A percentile compares a stretch with the other conserved stretches of the same genome.
phyloP scores from a whole-genome alignment of 2,888 invertebrate species.

The Capitulum mitella region DNA sequence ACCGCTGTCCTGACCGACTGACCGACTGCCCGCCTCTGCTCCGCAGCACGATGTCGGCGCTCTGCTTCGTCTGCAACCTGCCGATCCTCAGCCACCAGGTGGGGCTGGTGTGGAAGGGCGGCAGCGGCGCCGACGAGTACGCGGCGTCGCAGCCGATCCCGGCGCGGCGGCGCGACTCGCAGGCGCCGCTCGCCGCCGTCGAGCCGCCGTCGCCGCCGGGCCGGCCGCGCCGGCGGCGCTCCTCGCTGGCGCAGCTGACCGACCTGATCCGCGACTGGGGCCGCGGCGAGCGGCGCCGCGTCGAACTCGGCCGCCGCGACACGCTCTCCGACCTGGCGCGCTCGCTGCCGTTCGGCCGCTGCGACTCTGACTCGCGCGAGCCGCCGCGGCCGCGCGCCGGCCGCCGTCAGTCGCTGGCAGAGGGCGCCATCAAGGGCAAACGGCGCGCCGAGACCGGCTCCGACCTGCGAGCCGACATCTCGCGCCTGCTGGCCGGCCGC shows the following conservation, averaged over 20 bases:
- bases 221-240: conserved; percentile 59
- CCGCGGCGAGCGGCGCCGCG: conserved; percentile 33
- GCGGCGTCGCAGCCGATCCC: conserved; percentile 33
- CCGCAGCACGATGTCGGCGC: conserved; percentile 36
- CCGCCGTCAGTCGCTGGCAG: conserved; percentile 34
- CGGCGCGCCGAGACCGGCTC: conserved; percentile 23
- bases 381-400: not conserved
- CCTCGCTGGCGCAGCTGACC: conserved; percentile 78
- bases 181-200: conserved; percentile 77
- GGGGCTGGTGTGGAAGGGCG: conserved; percentile 86
- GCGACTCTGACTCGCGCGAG: conserved; percentile 33
- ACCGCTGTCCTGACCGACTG: conserved; percentile 26
- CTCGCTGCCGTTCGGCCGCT: conserved; percentile 54
- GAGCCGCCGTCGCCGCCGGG: conserved; percentile 52
- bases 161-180: conserved; percentile 63
- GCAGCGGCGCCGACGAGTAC: conserved; percentile 90
- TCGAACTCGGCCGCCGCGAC: conserved; percentile 63
- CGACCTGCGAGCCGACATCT: conserved; percentile 29
- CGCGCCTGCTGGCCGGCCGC: conserved; percentile 33
- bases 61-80: conserved; percentile 89
- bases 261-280: conserved; percentile 85
- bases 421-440: conserved; percentile 30
- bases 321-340: conserved; percentile 80
- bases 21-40: too few species aligned
- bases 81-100: conserved; percentile 89